Percentiles rank a stretch among this genome's conserved stretches.
Conservation (phyloP, 1,140 invertebrate species). For the Drosophila obscura region DNA sequence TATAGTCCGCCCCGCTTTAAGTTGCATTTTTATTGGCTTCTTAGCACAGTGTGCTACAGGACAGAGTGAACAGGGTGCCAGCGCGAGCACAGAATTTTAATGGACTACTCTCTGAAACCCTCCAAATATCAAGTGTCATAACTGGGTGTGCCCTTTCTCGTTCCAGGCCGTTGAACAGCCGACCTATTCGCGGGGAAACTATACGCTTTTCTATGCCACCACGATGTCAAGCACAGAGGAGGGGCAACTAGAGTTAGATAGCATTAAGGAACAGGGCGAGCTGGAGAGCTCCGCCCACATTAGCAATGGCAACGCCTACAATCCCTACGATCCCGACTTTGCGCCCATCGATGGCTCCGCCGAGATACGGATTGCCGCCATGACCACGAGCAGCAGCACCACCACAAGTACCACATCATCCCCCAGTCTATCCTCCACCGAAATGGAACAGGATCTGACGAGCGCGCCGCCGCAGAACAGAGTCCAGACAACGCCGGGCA, state of each 20-base stretch:
- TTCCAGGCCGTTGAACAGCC: slow-evolving; percentile 71
- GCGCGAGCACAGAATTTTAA: slow-evolving; percentile 61
- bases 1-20: slow-evolving; percentile 54
- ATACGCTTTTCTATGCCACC: slow-evolving; percentile 82
- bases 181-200: slow-evolving; percentile 80
- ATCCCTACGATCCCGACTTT: slow-evolving; percentile 75
- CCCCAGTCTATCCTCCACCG: slow-evolving; percentile 18
- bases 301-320: slow-evolving; percentile 61
- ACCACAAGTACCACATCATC: slow-evolving; percentile 28
- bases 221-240: slow-evolving; percentile 74
- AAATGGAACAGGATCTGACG: slow-evolving; percentile 56
- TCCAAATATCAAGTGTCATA: slow-evolving; percentile 52
- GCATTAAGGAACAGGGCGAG: slow-evolving; percentile 61
- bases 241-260: slow-evolving; percentile 71
- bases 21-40: slow-evolving; percentile 80
- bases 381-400: slow-evolving; percentile 33
- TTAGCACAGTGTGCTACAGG: slow-evolving; percentile 41
- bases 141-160: slow-evolving; percentile 9
- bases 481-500: slow-evolving; percentile 79
- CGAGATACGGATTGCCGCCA: slow-evolving; percentile 58
- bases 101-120: slow-evolving; percentile 16
- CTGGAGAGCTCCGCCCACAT: slow-evolving; percentile 11
- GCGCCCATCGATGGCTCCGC: slow-evolving; percentile 64
- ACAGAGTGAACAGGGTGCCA: slow-evolving; percentile 35
- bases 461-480: slow-evolving; percentile 41